A percentile compares a stretch with the other conserved stretches of the same genome.
phyloP scores from a whole-genome alignment of 2,797 vertebrate genomes.

The Eidolon dupreanum region DNA sequence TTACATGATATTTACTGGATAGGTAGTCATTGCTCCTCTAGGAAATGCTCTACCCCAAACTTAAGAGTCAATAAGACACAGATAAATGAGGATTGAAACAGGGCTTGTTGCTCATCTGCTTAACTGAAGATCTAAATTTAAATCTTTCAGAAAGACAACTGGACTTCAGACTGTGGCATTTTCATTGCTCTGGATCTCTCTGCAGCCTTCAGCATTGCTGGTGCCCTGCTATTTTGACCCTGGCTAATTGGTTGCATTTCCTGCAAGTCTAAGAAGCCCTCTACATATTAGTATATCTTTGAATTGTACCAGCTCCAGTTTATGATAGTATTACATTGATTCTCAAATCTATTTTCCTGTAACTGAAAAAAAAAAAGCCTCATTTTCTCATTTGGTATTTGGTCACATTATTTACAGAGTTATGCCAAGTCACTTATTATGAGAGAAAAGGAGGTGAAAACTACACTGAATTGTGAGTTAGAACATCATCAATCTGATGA shows the following conservation, averaged over 20 bases:
- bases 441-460: constrained; percentile 52
- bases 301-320: constrained; percentile 55
- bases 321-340: constrained; percentile 56
- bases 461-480: constrained; percentile 21
- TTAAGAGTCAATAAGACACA: constrained; percentile 14
- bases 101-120: constrained; percentile 66
- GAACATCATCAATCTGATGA: constrained; percentile 30
- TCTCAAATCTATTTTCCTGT: neutral
- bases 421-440: constrained; percentile 24
- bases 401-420: constrained; percentile 53
- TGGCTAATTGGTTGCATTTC: constrained; percentile 79
- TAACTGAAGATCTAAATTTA: constrained; percentile 75
- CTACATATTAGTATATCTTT: constrained; percentile 64
- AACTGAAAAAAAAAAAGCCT: constrained; percentile 17
- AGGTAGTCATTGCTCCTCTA: neutral
- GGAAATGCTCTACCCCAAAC: constrained; percentile 1
- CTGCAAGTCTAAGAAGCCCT: constrained; percentile 68
- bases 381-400: constrained; percentile 70
- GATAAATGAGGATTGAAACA: constrained; percentile 57
- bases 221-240: constrained; percentile 74
- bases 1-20: neutral
- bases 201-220: constrained; percentile 75
- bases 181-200: constrained; percentile 58
- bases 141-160: constrained; percentile 64
- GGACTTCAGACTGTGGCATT: constrained; percentile 35